Evolutionary conservation across 2,797 vertebrate species (phyloP).

Genomic region (Passerculus sandwichensis): DNA sequence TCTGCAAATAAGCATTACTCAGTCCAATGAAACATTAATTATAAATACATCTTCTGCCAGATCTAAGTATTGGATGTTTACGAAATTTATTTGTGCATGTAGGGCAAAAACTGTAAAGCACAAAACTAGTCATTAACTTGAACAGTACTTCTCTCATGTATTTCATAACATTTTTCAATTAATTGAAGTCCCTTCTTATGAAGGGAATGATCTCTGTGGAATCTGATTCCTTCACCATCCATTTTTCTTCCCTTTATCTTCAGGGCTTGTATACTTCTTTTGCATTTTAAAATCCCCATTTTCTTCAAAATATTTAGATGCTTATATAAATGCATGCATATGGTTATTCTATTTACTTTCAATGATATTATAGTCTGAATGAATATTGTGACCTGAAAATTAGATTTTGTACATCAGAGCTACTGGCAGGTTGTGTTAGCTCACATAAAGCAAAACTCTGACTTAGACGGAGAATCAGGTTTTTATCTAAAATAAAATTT

Average conservation of each 20-base stretch:
- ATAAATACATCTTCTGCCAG: conserved; percentile 28
- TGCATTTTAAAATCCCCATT: neutral
- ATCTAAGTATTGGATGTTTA: conserved; percentile 14
- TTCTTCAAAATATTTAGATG: neutral
- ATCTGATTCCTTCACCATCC: neutral
- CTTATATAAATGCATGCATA: neutral
- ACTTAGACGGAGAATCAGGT: neutral
- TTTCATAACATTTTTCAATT: conserved; percentile 9
- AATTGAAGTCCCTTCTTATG: neutral
- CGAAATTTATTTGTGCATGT: conserved; percentile 8
- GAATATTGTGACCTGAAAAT: neutral
- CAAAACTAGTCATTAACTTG: conserved; percentile 12
- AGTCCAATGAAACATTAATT: conserved; percentile 36
- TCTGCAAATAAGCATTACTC: neutral
- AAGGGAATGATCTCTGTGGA: neutral
- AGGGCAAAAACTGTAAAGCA: conserved; percentile 19
- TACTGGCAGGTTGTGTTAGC: neutral
- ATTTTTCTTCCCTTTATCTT: neutral
- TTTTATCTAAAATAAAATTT: neutral
- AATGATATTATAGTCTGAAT: neutral
- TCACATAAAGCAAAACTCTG: neutral
- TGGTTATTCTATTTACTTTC: neutral
- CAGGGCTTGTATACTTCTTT: neutral
- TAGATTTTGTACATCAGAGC: neutral
- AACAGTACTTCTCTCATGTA: neutral